Percentiles rank a stretch among this genome's conserved stretches.
phyloP scores from a whole-genome alignment of 1,140 invertebrate species.

The Drosophila sulfurigaster region DNA sequence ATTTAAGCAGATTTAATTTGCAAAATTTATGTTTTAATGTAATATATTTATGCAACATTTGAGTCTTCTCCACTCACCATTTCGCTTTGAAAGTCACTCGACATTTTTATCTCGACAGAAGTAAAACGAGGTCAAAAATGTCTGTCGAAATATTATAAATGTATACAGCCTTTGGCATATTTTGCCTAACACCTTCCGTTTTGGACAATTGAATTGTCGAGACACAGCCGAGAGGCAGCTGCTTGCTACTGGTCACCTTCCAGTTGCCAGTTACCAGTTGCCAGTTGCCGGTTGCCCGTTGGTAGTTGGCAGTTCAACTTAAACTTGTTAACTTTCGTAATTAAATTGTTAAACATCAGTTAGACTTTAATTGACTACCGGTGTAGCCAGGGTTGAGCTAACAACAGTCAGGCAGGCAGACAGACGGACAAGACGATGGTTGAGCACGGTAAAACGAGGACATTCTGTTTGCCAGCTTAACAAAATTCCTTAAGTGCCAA shows the following conservation, averaged over 20 bases:
- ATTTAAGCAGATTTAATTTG: background rate
- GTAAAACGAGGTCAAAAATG: conserved; percentile 11
- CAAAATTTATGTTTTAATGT: background rate
- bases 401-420: conserved; percentile 1
- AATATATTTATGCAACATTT: background rate
- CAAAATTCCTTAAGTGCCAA: conserved; percentile 80
- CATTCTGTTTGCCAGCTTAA: conserved; percentile 62
- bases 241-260: conserved; percentile 4
- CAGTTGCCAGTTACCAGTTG: conserved; percentile 16
- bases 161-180: conserved; percentile 24
- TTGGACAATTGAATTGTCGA: conserved; percentile 29
- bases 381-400: conserved; percentile 35
- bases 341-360: conserved; percentile 84
- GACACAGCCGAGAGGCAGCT: conserved; percentile 17
- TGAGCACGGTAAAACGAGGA: conserved; percentile 32
- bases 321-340: conserved; percentile 81
- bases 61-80: background rate
- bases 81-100: background rate
- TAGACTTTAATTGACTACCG: conserved; percentile 77
- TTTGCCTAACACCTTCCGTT: conserved; percentile 43
- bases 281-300: conserved; percentile 17
- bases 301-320: conserved; percentile 54
- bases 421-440: conserved; percentile 5
- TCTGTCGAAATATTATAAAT: conserved; percentile 32
- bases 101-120: background rate